Base-by-base conservation (phyloP, 2,888 invertebrate species). In the Cynaeus angustus region DNA sequence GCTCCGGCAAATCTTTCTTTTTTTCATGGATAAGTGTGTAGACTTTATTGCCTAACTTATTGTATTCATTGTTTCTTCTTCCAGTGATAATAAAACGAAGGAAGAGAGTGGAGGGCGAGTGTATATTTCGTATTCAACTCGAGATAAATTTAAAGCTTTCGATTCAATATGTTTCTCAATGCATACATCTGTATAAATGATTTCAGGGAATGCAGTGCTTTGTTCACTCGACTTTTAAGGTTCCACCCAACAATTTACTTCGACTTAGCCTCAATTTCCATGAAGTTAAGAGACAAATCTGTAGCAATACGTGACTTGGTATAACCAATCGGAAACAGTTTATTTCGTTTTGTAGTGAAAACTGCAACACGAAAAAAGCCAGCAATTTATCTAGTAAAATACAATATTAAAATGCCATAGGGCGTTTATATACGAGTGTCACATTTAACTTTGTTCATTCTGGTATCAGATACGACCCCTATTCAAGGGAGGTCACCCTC, bases 131-230 rank as follows among this genome's bases (percentile, higher is more conserved):
- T 28, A 53, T 65, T 65, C 65, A 66, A 61, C 50, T 53, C 64
- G 66, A 72, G 74, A 74, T 75, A 74, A 75, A 75, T 74, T 74
- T 68, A 71, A 73, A 75, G 72, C 70, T 71, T 72, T 72, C 75
- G 75, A 75, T 74, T 72, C 75, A 75, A 75, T 75, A 74, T 74
- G 75, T 75, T 72, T 69, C 68, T 73, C 73, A 66, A 72, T 72
- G 75, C 75, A 75, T 75, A 72, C 74, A 74, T 75, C 75, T 74
- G 75, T 75, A 75, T 75, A 75, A 75, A 68, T 74, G 75, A 75
- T 75, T 75, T 71, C 69, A 65, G 65, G 70, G 71, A 71, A 68
- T 68, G 70, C 70, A 72, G 66, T 71, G 74, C 72, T 75, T 75
- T 75, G 75, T 74, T 75, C 73, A 64, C 68, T 74, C 58, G 70